Base-by-base conservation (phyloP, 2,113 vertebrate species). In the Notarius quadriscutis region DNA sequence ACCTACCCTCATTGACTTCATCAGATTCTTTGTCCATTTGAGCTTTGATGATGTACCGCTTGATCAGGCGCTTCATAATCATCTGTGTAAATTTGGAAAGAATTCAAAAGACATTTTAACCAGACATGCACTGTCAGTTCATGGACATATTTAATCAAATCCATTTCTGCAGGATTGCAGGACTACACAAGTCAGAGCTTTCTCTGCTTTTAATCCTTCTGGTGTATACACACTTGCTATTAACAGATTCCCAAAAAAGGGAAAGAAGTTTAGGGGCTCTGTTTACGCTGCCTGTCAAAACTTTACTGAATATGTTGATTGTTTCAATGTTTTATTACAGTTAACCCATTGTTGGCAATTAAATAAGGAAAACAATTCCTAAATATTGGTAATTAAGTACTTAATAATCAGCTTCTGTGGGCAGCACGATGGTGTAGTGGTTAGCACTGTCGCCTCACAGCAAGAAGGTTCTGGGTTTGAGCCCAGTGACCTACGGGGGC, bases 51-150 rank as follows among this genome's bases (percentile, higher is more conserved):
- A 99, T 97, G 0, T 99, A 99, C 92, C 98, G 96, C 92, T 99
- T 99, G 90, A 99, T 98, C 62, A 99, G 96, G 51, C 98, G 96
- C 89, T 99, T 98, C 98, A 99, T 99, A 93, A 99, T 97, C 94
- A 99, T 99, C 98, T 99, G 91, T 65, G 89, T 85, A 91, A 78
- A 89, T 83, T 27, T 11, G 8, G 8, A 48, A 89, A 25, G 2
- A 34, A 74, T 50, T 30, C 2, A 65, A 15, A 58, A 25, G 14
- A 81, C 41, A 50, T 48, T 22, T 74, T 50, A 74, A 22, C 9
- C 4, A 51, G 7, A 75, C 20, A 25, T 51, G 18, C 10, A 51
- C 20, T 77, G 9, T 75, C 48, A 75, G 5, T 25, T 51, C 48
- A 12, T 34, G n/a, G 25, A 57, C 27, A 69, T 18, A 30, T 88